Evolutionary conservation across 2,797 vertebrate species (phyloP).

Genomic region (Sebastolobus alascanus): DNA sequence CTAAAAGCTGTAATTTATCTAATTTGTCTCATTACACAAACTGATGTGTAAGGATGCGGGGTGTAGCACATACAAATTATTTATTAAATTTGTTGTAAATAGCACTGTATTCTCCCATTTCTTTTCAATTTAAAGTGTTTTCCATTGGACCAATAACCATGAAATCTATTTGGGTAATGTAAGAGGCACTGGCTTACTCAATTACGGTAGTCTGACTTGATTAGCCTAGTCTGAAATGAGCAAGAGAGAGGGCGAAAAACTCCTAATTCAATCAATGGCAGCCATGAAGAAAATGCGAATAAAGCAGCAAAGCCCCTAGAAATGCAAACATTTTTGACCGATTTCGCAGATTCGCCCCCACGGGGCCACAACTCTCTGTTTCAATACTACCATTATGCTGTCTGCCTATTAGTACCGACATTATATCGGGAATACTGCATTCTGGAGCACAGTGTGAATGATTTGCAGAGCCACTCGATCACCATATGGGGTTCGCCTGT

Average conservation of each 20-base stretch:
- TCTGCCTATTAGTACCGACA: constrained; percentile 42
- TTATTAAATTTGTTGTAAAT: constrained; percentile 18
- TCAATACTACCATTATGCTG: constrained; percentile 16
- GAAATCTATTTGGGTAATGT: constrained; percentile 32
- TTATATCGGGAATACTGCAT: constrained; percentile 45
- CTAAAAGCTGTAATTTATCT: constrained; percentile 14
- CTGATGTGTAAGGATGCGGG: constrained; percentile 10
- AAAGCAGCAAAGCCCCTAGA: constrained; percentile 1
- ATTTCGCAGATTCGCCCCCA: constrained; percentile 28
- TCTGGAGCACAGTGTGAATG: constrained; percentile 37
- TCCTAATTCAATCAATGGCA: constrained; percentile 29
- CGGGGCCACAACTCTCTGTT: constrained; percentile 20
- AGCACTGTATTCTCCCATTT: background rate
- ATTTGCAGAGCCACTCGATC: constrained; percentile 39
- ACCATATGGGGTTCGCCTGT: constrained; percentile 48
- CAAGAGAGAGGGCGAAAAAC: constrained; percentile 18
- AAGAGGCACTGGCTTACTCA: constrained; percentile 26
- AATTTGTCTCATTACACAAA: constrained; percentile 21
- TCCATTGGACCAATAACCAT: constrained; percentile 30
- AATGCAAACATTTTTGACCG: constrained; percentile 38
- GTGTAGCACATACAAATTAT: background rate
- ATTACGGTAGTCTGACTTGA: constrained; percentile 33
- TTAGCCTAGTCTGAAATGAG: constrained; percentile 46
- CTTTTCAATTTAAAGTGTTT: constrained; percentile 21
- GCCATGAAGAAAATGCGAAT: constrained; percentile 18